Evolutionary conservation across 2,888 invertebrate species (phyloP).

Genomic region (Lepidocyrtoides sp.): DNA sequence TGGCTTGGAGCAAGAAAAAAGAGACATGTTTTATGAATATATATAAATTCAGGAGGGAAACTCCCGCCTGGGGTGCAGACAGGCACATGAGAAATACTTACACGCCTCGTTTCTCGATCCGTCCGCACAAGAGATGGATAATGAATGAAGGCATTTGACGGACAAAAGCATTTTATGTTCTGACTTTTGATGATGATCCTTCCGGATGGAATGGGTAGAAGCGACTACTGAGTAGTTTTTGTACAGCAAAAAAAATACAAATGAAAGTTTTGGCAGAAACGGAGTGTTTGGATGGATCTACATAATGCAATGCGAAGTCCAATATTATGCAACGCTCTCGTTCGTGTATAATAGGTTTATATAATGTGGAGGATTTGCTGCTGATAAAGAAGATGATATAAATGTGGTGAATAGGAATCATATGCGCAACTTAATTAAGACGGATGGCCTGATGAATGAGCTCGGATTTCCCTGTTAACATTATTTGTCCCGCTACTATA

Average conservation of each 20-base stretch:
- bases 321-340: not conserved
- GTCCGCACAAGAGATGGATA: constrained; percentile 65
- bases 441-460: constrained; percentile 76
- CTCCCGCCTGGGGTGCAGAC: constrained; percentile 51
- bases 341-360: not conserved
- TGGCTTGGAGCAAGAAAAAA: not conserved
- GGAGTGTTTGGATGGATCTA: not conserved
- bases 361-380: not conserved
- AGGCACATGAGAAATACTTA: not conserved
- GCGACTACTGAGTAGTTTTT: not conserved
- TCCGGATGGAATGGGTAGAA: constrained; percentile 39
- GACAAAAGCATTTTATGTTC: constrained; percentile 68
- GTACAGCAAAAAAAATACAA: not conserved
- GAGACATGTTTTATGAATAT: constrained; percentile 24
- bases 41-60: constrained; percentile 4
- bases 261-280: constrained; percentile 1
- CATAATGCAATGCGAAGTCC: not conserved
- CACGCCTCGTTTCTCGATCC: constrained; percentile 43
- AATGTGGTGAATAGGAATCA: constrained; percentile 45
- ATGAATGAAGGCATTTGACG: constrained; percentile 80
- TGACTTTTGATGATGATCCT: constrained; percentile 57
- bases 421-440: constrained; percentile 78
- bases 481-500: constrained; percentile 54
- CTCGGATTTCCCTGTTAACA: constrained; percentile 68
- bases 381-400: constrained; percentile 4